Evolutionary conservation across 2,797 vertebrate genomes (phyloP).

Genomic region (Serranus cabrilla): DNA sequence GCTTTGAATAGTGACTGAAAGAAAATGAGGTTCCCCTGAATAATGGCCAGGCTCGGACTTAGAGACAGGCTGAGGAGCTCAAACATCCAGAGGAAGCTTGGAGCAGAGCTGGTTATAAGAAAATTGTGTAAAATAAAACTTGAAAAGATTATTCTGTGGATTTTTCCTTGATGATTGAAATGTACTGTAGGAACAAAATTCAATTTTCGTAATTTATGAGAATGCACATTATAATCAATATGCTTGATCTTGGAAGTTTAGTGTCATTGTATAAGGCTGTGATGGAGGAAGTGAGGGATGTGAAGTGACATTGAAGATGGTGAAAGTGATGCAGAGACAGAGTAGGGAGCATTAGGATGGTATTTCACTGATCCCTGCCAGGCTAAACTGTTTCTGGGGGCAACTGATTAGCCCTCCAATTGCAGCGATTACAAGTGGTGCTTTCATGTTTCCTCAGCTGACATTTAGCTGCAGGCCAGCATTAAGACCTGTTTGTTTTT

Average conservation of each 20-base stretch:
- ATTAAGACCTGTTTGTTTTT: constrained; percentile 48
- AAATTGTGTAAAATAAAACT: too few species aligned
- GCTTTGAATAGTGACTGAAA: too few species aligned
- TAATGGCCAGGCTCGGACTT: too few species aligned
- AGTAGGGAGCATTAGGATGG: constrained; percentile 33
- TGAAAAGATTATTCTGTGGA: too few species aligned
- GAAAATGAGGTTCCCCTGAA: too few species aligned
- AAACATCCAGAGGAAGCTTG: too few species aligned
- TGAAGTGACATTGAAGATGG: constrained; percentile 15
- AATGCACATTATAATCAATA: too few species aligned
- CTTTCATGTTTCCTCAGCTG: constrained; percentile 76
- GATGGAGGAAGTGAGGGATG: constrained; percentile 20
- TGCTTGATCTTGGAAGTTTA: not conserved
- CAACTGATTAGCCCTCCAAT: constrained; percentile 69
- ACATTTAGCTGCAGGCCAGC: constrained; percentile 55
- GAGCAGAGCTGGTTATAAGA: too few species aligned
- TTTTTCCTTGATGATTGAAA: too few species aligned
- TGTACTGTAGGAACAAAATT: too few species aligned
- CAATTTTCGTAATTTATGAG: not conserved
- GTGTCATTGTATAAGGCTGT: not conserved
- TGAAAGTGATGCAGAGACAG: constrained; percentile 19
- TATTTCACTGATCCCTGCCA: constrained; percentile 69
- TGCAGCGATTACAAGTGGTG: constrained; percentile 67
- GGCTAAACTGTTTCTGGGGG: constrained; percentile 64
- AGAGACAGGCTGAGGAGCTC: too few species aligned